Evolutionary conservation across 2,797 vertebrate genomes (phyloP).

Genomic region (Acomys russatus): DNA sequence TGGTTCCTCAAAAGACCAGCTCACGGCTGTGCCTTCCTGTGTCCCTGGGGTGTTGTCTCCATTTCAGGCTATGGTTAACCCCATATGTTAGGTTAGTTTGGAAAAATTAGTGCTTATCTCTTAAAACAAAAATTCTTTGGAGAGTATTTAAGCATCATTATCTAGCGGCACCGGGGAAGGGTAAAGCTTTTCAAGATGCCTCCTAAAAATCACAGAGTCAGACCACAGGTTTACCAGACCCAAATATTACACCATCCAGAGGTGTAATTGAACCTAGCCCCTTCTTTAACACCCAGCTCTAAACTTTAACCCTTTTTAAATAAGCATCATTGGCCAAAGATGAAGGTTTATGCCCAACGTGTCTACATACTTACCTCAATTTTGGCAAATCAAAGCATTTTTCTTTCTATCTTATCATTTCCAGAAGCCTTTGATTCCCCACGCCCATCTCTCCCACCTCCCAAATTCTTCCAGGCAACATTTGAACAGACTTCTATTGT

Average conservation of each 20-base stretch:
- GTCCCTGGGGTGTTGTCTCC: conserved; percentile 18
- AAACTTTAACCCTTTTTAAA: conserved; percentile 5
- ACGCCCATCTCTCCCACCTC: background rate
- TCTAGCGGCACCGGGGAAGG: background rate
- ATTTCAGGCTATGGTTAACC: background rate
- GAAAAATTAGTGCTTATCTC: conserved; percentile 45
- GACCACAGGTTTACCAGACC: background rate
- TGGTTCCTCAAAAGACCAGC: conserved; percentile 27
- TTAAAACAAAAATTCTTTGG: conserved; percentile 62
- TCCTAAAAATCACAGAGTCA: background rate
- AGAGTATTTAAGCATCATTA: conserved; percentile 46
- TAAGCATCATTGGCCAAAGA: conserved; percentile 29
- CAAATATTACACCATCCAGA: conserved; percentile 5
- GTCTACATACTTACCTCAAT: background rate
- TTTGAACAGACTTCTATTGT: conserved; percentile 55
- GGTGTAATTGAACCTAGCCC: background rate
- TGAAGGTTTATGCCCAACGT: background rate
- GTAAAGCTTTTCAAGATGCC: background rate
- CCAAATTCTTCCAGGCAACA: conserved; percentile 55
- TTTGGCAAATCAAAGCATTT: conserved; percentile 38
- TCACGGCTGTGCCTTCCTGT: conserved; percentile 13
- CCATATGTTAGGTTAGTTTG: conserved; percentile 44
- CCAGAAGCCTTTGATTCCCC: background rate
- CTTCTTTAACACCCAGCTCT: background rate
- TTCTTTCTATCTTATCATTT: background rate